Evolutionary conservation across 1,140 invertebrate species (phyloP), one percentile per base, ranked within the genome.

Genomic region (Plectus sambesii): DNA sequence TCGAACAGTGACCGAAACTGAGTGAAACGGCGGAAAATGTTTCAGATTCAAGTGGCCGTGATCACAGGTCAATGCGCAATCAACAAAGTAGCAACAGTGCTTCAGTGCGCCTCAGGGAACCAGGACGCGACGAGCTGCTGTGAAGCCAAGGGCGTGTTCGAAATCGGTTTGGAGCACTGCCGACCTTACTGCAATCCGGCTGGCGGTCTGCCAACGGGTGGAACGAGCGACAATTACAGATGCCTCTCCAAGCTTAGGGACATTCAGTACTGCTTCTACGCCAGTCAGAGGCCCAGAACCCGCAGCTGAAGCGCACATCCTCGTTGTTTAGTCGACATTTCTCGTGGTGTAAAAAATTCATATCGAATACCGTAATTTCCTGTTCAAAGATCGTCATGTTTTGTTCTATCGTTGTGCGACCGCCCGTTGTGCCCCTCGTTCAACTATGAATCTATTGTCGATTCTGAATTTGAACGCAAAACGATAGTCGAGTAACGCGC

Each of bases 181-280:
- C 57, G 63, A 23, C 64, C 64, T 9, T 67, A 67, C 35, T 67
- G 64, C 47, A 69, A 67, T 29, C 64, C 64, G 6, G 47, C 66
- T 8, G 64, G 56, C 17, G 64, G 64, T 5, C 53, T 67, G 19
- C 64, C 64, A 8, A 58, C 66, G 29, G 61, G 62, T 25, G 64
- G 66, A 29, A 69, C 61, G 59, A 55, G 51, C 1, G 64, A 67
- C 27, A 68, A 67, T 41, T 67, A 67, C 48, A 54, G 55, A 20
- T 67, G 64, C 38, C 47, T 67, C 9, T 59, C 60, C 23, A 67
- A 67, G 45, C 33, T 67, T 27, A 42, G 35, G 24, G 61, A 69
- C 24, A 69, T 67, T 38, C 66, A 69, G 47, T 49, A 55, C 26
- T 67, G 64, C 40, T 69, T 67, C 56, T 66, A 67, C 44, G 58